These are phyloP conservation scores for Montipora cactus DNA, from an alignment of 64 coral and sea anemone genomes.

Conservation along the genomic window DNA sequence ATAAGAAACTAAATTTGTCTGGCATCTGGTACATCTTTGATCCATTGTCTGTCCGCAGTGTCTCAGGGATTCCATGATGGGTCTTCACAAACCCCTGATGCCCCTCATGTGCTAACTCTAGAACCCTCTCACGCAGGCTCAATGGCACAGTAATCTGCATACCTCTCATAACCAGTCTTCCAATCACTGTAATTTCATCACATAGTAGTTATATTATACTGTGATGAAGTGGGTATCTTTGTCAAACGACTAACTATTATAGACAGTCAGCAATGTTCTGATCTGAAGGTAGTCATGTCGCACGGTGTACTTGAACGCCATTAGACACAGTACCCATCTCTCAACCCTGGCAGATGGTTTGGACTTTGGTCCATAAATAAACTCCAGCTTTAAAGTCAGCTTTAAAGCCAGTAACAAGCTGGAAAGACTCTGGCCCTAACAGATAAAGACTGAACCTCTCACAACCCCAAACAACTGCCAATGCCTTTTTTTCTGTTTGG, in stretches of 20 bases:
- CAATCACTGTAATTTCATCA: too few relatives aligned
- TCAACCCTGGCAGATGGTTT: constrained; percentile 25
- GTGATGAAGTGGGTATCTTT: neutral
- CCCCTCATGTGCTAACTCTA: too few relatives aligned
- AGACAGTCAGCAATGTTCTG: constrained; percentile 46
- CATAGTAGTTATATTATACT: too few relatives aligned
- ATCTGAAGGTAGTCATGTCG: constrained; percentile 8
- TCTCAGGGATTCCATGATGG: too few relatives aligned
- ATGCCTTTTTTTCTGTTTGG: constrained; percentile 36
- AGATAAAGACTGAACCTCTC: constrained; percentile 7
- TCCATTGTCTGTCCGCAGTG: too few relatives aligned
- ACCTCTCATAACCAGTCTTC: too few relatives aligned
- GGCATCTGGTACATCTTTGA: too few relatives aligned
- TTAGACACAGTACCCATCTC: constrained; percentile 39
- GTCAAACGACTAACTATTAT: constrained; percentile 11
- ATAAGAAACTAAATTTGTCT: too few relatives aligned
- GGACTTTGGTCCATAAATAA: neutral
- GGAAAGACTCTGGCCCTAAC: neutral
- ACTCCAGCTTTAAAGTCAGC: neutral
- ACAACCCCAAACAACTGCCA: constrained; percentile 18
- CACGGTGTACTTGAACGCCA: constrained; percentile 43
- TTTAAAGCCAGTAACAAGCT: neutral
- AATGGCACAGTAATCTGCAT: too few relatives aligned
- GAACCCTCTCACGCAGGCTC: too few relatives aligned
- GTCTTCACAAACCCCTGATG: too few relatives aligned